These are phyloP conservation scores for Lymantria dispar DNA, from an alignment of 2,888 invertebrate species.

Conservation along the genomic window DNA sequence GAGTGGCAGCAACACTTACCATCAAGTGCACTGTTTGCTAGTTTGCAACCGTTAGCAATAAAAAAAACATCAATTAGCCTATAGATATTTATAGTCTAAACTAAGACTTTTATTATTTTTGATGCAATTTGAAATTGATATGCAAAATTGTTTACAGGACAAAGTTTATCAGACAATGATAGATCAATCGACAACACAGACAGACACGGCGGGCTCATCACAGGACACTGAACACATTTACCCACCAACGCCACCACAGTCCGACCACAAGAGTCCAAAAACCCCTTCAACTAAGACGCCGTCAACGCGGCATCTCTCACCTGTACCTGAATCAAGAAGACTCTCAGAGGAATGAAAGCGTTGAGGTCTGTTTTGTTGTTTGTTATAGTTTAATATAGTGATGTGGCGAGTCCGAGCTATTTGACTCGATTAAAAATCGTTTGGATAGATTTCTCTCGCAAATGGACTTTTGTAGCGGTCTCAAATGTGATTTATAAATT, in stretches of 20 bases:
- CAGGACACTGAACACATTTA: slow-evolving; percentile 52
- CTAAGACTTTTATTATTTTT: no score
- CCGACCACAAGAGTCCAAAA: slow-evolving; percentile 73
- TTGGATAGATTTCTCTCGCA: no score
- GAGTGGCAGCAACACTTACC: no score
- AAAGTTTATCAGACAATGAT: slow-evolving; percentile 59
- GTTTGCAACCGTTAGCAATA: no score
- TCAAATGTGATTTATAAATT: no score
- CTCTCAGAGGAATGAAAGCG: slow-evolving; percentile 29
- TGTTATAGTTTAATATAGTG: slow-evolving; percentile 11
- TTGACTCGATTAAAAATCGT: no score
- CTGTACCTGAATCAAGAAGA: slow-evolving; percentile 36
- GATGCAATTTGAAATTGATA: neutral
- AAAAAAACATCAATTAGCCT: no score
- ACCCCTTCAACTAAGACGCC: slow-evolving; percentile 64
- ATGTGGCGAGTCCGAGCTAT: no score
- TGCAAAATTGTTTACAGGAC: slow-evolving; percentile 43
- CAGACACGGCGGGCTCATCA: slow-evolving; percentile 38
- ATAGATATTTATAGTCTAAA: no score
- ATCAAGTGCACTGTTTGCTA: no score
- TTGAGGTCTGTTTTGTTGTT: slow-evolving; percentile 8
- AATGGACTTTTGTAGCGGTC: no score
- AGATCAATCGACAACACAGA: slow-evolving; percentile 45
- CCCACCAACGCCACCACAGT: slow-evolving; percentile 73
- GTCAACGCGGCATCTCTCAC: slow-evolving; percentile 44